Evolutionary conservation across 2,888 invertebrate genomes (phyloP).

Genomic region (Atrina japonica): DNA sequence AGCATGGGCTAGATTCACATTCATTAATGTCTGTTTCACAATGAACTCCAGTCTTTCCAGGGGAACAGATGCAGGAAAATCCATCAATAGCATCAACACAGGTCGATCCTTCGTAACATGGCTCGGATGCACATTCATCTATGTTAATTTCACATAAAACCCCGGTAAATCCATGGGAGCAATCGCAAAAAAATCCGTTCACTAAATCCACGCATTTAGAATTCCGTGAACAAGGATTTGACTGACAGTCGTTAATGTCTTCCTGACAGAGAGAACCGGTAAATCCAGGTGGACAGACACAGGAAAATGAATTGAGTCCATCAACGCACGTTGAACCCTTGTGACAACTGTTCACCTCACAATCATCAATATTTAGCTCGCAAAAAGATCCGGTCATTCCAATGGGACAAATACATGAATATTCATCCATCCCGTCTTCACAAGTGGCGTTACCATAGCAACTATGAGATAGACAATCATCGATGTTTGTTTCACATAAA

Average conservation of each 20-base stretch:
- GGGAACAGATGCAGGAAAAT: slow-evolving; percentile 30
- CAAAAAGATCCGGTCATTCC: slow-evolving; percentile 38
- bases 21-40: slow-evolving; percentile 55
- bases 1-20: slow-evolving; percentile 50
- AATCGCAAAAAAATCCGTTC: slow-evolving; percentile 38
- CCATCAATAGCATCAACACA: slow-evolving; percentile 43
- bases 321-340: slow-evolving; percentile 39
- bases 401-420: slow-evolving; percentile 28
- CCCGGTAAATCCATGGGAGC: slow-evolving; percentile 37
- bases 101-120: slow-evolving; percentile 36
- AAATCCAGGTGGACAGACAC: slow-evolving; percentile 31
- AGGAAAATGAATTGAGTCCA: slow-evolving; percentile 31
- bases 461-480: slow-evolving; percentile 44
- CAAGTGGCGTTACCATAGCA: slow-evolving; percentile 38
- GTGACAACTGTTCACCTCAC: slow-evolving; percentile 29
- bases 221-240: slow-evolving; percentile 30
- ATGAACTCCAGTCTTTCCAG: slow-evolving; percentile 29
- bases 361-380: slow-evolving; percentile 46
- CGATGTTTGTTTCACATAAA: slow-evolving; percentile 41
- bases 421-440: slow-evolving; percentile 35
- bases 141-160: slow-evolving; percentile 35
- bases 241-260: slow-evolving; percentile 48
- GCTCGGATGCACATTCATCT: slow-evolving; percentile 41
- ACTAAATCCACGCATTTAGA: slow-evolving; percentile 34
- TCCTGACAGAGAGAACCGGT: slow-evolving; percentile 41